A percentile compares a stretch with the other conserved stretches of the same genome.
Conservation (phyloP, 2,797 vertebrate genomes). For the Nannoperca obscura region DNA sequence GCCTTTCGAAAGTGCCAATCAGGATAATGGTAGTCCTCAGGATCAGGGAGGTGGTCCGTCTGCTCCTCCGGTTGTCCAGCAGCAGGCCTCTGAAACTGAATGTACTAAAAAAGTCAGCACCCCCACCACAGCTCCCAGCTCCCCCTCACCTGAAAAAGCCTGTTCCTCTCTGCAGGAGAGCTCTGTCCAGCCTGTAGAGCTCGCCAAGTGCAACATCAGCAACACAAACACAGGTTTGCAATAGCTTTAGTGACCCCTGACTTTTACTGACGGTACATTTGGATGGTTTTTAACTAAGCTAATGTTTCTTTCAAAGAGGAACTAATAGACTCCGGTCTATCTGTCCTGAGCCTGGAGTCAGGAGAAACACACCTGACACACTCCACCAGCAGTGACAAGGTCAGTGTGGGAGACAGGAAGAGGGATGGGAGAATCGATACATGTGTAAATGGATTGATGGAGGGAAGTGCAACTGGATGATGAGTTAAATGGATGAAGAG, state of each 20-base stretch:
- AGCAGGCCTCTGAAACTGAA: slow-evolving; percentile 60
- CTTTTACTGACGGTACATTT: not conserved
- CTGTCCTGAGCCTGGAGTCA: slow-evolving; percentile 82
- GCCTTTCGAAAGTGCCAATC: slow-evolving; percentile 40
- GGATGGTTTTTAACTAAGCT: slow-evolving; percentile 3
- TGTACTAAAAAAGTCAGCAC: slow-evolving; percentile 50
- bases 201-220: slow-evolving; percentile 77
- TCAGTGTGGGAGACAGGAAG: slow-evolving; percentile 64
- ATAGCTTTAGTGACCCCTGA: not conserved
- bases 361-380: slow-evolving; percentile 75
- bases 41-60: slow-evolving; percentile 49
- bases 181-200: slow-evolving; percentile 63
- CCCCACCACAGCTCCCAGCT: slow-evolving; percentile 22
- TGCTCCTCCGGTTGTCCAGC: slow-evolving; percentile 44
- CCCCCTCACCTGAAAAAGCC: slow-evolving; percentile 58
- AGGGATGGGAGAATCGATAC: slow-evolving; percentile 40
- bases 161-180: slow-evolving; percentile 52
- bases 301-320: slow-evolving; percentile 76
- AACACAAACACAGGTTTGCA: slow-evolving; percentile 79
- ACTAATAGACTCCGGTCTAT: slow-evolving; percentile 81
- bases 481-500: slow-evolving; percentile 53
- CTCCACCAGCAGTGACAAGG: slow-evolving; percentile 85
- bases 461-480: slow-evolving; percentile 62
- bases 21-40: slow-evolving; percentile 47
- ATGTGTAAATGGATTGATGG: slow-evolving; percentile 61